Evolutionary conservation across 2,113 vertebrate species (phyloP).

Genomic region (Corythornis cristatus): DNA sequence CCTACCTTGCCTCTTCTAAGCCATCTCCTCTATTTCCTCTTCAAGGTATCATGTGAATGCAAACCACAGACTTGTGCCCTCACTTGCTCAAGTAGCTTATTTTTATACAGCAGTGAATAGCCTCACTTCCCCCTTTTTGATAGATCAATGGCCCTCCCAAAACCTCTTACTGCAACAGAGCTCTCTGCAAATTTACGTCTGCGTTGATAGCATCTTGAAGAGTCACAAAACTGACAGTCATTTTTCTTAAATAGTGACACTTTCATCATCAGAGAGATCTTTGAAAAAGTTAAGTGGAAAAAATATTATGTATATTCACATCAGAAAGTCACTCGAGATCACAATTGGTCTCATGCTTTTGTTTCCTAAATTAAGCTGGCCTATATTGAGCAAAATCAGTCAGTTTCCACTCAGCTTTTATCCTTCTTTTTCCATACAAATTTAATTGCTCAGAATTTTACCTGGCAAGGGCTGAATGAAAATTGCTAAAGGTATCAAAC

Average conservation of each 20-base stretch:
- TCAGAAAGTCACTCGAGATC: background rate
- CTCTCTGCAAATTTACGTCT: background rate
- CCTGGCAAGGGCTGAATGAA: background rate
- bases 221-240: background rate
- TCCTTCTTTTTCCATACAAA: background rate
- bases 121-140: slow-evolving; percentile 66
- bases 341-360: background rate
- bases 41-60: slow-evolving; percentile 62
- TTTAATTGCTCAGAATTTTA: background rate
- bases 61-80: slow-evolving; percentile 68
- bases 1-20: slow-evolving; percentile 59
- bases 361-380: background rate
- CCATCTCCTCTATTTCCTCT: slow-evolving; percentile 62
- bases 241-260: background rate
- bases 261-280: background rate
- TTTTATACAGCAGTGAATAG: slow-evolving; percentile 57
- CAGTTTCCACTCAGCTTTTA: background rate
- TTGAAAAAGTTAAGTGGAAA: background rate
- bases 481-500: background rate
- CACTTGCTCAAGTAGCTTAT: slow-evolving; percentile 70
- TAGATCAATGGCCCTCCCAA: background rate
- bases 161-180: background rate
- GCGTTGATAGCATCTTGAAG: background rate
- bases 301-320: background rate
- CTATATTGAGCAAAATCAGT: background rate